Evolutionary conservation across 2,113 vertebrate species (phyloP), one percentile per base, ranked within the genome.

Genomic region (Pyrgilauda ruficollis): DNA sequence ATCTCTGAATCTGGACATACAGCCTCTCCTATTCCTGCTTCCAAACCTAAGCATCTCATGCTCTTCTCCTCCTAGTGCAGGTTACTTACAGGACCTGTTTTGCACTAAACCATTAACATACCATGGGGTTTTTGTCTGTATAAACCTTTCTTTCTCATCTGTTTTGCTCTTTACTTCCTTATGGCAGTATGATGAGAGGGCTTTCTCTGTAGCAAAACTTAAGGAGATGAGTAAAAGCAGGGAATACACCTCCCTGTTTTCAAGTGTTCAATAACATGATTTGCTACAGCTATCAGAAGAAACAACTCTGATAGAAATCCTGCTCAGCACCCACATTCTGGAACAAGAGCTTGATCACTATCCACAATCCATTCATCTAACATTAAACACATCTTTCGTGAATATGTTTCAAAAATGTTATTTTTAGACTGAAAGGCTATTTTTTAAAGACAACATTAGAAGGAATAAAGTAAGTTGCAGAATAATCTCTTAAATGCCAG

Each of bases 101-200:
- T 75, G 13, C 3, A 41, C 22, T 59, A 46, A 75, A 12, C 2
- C 24, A 53, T 33, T 72, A 13, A 31, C 27, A 7, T 31, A 30
- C 8, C 12, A 0, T 6, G 13, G 15, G 17, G 15, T 9, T 53
- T 68, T 43, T 39, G 9, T n/a, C 21, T 30, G 2, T 5, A 26
- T n/a, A 47, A 89, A n/a, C 10, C 10, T 86, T 53, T 37, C 21
- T 62, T 74, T 47, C 50, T 62, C 21, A 39, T 37, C 14, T 10
- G 12, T 27, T 62, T 56, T 69, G 33, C 9, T 31, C 47, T 58
- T 76, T 58, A 53, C 30, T 37, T 88, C n/a, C 37, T 76, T 59
- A 30, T 10, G 18, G 12, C 12, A 67, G 13, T 12, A 46, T 1
- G 2, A 21, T 43, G 27, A 82, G 10, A 33, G 7, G 11, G 9